phyloP scores from a whole-genome alignment of 92 coral and sea anemone species.

The Zoanthus sociatus region DNA sequence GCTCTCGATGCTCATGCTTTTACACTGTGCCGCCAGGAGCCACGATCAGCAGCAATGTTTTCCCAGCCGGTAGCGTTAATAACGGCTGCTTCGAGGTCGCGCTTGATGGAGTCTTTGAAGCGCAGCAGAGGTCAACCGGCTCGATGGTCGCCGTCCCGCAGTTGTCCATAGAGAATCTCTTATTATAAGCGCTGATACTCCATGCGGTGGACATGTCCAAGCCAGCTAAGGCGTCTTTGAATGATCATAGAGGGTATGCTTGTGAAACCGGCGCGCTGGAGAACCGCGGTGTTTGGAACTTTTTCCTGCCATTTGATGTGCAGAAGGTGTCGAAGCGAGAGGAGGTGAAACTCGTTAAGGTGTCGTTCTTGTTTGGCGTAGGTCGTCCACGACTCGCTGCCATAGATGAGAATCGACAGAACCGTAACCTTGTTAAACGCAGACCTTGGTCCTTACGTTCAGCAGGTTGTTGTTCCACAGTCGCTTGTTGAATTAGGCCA shows the following conservation, averaged over 20 bases:
- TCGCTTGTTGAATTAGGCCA: conserved; percentile 48
- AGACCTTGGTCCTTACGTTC: too few species aligned
- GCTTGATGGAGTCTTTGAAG: too few species aligned
- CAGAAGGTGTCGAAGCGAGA: neutral
- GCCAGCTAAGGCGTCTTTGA: too few species aligned
- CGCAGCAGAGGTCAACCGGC: neutral
- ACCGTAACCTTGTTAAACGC: conserved; percentile 41
- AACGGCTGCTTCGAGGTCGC: neutral
- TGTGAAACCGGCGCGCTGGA: neutral
- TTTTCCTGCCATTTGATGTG: too few species aligned
- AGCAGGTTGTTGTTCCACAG: conserved; percentile 13
- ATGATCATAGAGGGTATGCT: too few species aligned
- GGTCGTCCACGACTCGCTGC: conserved; percentile 35
- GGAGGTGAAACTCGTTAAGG: neutral
- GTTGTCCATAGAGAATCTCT: neutral
- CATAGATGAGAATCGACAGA: conserved; percentile 50
- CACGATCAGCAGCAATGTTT: too few species aligned
- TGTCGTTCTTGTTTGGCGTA: neutral
- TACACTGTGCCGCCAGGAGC: too few species aligned
- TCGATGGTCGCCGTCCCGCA: neutral
- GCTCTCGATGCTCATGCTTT: too few species aligned
- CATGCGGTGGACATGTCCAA: too few species aligned
- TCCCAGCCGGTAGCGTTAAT: neutral
- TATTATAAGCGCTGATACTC: neutral
- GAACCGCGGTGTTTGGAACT: neutral